Evolutionary conservation across 2,888 invertebrate species (phyloP), one percentile per base, ranked within the genome.

Genomic region (Zonitis immaculata): DNA sequence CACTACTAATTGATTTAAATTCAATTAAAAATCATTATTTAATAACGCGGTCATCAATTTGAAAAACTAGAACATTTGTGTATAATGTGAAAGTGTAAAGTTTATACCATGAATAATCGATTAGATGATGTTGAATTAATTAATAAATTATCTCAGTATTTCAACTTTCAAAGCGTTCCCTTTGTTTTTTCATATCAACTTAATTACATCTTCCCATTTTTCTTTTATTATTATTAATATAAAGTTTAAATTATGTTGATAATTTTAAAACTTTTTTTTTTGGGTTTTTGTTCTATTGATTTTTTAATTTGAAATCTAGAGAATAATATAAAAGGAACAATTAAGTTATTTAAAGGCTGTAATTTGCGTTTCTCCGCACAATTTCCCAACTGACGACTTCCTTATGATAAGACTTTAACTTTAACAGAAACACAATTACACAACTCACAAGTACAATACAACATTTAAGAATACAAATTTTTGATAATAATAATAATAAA

Each of bases 361-460:
- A 50, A 45, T 44, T 35, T 22, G 35, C 25, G 49, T 42, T 48
- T 18, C 44, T 44, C 22, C 42, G 22, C 30, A 44, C 30, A 44
- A 49, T 44, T 49, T 44, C 44, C 45, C 30, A n/a, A 45, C 35
- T 35, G 39, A 18, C 39, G 20, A 45, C 44, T 44, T 50, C 45
- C 50, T 32, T 25, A 14, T 22, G 49, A 49, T 49, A 48, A 48
- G 42, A 48, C 42, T 22, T 49, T 16, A 44, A 49, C 20, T 49
- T n/a, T 43, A 44, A 16, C 32, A 20, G 44, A 44, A 49, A 49
- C 44, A 49, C 44, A 49, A 49, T 49, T 44, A 49, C 20, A 20
- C 16, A 32, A 22, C 11, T 27, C 18, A 44, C 44, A 44, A 49
- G 18, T 20, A 44, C 44, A 51, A 42, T 47, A 28, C 16, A 46